These are phyloP conservation scores for Dipodomys spectabilis DNA, from an alignment of 2,113 vertebrate species.

Conservation along the genomic window DNA sequence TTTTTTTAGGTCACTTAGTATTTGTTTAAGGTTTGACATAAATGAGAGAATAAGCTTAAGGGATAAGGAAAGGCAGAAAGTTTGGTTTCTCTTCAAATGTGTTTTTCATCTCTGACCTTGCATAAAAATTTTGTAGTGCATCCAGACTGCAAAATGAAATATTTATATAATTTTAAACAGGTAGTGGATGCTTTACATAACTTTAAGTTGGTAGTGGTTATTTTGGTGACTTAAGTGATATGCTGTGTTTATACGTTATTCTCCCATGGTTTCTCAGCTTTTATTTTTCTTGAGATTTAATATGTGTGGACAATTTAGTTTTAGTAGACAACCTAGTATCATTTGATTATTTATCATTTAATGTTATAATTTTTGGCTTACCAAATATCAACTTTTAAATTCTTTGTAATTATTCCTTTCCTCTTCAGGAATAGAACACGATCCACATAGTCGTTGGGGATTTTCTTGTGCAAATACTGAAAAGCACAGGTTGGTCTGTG, in stretches of 20 bases:
- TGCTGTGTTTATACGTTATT: background rate
- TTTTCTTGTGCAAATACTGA: background rate
- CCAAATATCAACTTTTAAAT: conserved; percentile 37
- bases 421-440: background rate
- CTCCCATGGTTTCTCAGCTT: background rate
- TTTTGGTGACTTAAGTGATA: conserved; percentile 70
- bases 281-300: conserved; percentile 48
- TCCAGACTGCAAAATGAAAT: background rate
- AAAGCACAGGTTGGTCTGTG: background rate
- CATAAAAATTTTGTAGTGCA: conserved; percentile 15
- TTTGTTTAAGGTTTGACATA: conserved; percentile 69
- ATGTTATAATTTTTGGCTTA: conserved; percentile 23
- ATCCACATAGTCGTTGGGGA: background rate
- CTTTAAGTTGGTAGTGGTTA: conserved; percentile 64
- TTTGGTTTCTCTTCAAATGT: conserved; percentile 61
- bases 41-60: conserved; percentile 49
- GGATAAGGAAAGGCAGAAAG: conserved; percentile 52
- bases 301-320: conserved; percentile 26
- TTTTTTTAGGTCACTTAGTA: conserved; percentile 56
- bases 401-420: background rate
- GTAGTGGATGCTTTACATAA: conserved; percentile 68
- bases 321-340: background rate
- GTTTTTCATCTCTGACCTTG: conserved; percentile 54
- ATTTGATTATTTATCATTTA: background rate
- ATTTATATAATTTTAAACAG: conserved; percentile 66